Evolutionary conservation across 2,797 vertebrate species (phyloP).

Genomic region (Masticophis lateralis): DNA sequence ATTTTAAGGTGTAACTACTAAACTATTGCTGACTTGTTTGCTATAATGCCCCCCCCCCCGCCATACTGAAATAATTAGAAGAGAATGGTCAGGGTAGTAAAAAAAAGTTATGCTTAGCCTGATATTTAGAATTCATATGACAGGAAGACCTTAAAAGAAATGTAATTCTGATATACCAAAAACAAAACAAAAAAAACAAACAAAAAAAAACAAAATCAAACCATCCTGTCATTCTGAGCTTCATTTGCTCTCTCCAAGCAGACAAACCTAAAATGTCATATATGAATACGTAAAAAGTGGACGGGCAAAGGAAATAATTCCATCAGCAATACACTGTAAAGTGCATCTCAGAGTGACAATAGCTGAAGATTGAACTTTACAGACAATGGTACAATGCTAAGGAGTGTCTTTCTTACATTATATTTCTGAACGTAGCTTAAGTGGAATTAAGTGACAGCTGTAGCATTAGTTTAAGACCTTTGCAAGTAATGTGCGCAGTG

Average conservation of each 20-base stretch:
- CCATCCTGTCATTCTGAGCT: constrained; percentile 43
- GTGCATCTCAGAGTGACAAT: constrained; percentile 41
- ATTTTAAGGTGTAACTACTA: constrained; percentile 47
- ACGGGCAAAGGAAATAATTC: constrained; percentile 7
- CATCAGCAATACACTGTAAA: constrained; percentile 42
- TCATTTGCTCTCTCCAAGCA: constrained; percentile 50
- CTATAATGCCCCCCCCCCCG: background rate
- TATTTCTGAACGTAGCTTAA: constrained; percentile 58
- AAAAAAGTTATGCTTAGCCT: constrained; percentile 25
- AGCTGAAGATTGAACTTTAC: constrained; percentile 29
- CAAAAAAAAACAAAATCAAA: constrained; percentile 7
- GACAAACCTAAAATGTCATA: constrained; percentile 57
- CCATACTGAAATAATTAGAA: background rate
- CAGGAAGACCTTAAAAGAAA: constrained; percentile 42
- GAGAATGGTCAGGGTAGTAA: background rate
- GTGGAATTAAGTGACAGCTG: constrained; percentile 62
- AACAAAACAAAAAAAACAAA: constrained; percentile 21
- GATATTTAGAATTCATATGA: constrained; percentile 48
- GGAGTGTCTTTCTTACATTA: constrained; percentile 46
- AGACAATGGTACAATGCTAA: constrained; percentile 39
- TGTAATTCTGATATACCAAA: constrained; percentile 14
- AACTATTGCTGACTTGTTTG: constrained; percentile 46
- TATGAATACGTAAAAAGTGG: constrained; percentile 1
- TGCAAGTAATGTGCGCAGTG: constrained; percentile 48
- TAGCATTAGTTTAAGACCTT: constrained; percentile 54